Percentiles rank a stretch among this genome's conserved stretches.
Evolutionary conservation across 2,888 invertebrate species (phyloP).

Genomic region (Unio delphinus): DNA sequence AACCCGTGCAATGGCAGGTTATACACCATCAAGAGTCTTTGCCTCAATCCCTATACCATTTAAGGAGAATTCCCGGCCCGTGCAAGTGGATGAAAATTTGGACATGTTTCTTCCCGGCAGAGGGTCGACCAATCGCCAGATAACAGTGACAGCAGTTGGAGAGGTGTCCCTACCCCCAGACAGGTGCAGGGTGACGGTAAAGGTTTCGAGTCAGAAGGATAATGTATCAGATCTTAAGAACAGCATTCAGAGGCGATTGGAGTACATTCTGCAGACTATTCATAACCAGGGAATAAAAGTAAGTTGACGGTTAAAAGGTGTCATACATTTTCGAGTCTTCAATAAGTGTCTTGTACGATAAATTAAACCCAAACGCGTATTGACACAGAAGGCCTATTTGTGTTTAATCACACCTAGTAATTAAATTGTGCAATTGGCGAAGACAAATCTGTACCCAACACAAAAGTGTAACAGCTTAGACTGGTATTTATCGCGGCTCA

Average conservation of each 20-base stretch:
- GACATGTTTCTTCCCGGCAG: conserved; percentile 1
- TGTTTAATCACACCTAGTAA: background rate
- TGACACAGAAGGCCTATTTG: background rate
- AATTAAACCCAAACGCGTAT: background rate
- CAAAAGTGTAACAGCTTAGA: too few species aligned
- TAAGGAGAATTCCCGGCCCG: conserved; percentile 5
- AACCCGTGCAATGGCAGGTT: conserved; percentile 27
- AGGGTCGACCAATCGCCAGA: conserved; percentile 37
- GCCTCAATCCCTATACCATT: conserved; percentile 23
- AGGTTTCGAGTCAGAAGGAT: conserved; percentile 55
- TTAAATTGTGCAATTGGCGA: background rate
- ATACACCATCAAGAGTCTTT: conserved; percentile 40
- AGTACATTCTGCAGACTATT: conserved; percentile 64
- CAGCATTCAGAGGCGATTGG: conserved; percentile 61
- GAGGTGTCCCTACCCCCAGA: conserved; percentile 64
- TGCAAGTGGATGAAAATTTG: conserved; percentile 13
- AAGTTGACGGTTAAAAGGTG: background rate
- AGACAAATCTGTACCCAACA: background rate
- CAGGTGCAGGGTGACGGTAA: conserved; percentile 53
- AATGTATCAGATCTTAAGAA: conserved; percentile 64
- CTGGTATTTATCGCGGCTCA: too few species aligned
- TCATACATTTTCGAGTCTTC: background rate
- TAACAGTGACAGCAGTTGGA: conserved; percentile 61
- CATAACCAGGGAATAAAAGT: conserved; percentile 65
- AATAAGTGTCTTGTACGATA: background rate